Evolutionary conservation across 2,113 vertebrate species (phyloP), one percentile per base, ranked within the genome.

Genomic region (Pica pica): DNA sequence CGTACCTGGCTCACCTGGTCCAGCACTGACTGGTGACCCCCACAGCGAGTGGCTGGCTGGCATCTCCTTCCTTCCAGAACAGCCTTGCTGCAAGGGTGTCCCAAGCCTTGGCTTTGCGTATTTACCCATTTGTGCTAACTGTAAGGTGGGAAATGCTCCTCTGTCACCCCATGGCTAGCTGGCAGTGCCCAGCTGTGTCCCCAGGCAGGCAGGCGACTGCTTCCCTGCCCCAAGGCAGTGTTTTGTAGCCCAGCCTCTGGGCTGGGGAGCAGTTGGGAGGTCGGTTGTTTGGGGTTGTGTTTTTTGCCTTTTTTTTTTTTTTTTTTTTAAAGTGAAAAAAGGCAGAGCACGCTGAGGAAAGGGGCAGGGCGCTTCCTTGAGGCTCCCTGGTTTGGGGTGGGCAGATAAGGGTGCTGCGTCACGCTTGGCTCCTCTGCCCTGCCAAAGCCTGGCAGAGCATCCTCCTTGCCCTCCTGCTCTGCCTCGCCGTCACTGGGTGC

Each of bases 301-400:
- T 46, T 78, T 75, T 83, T 50, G 12, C 6, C 7, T 11, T 42
- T 23, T 8, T 80, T 56, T 49, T 47, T 46, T 41, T 30, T 27
- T 52, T 56, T 26, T 30, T 27, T 44, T 56, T 28, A 57, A 4
- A 55, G 26, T 41, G 47, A 64, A 61, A 39, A 55, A 92, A 68
- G 57, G 68, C 27, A 4, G 37, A 14, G 6, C 68, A 42, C 0
- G 1, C 30, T 0, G 1, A 67, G 53, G 76, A 60, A 64, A 90
- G 92, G 95, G 87, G 92, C 69, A 87, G 94, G 95, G 92, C 12
- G 2, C 93, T 94, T 94, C 88, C 84, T 78, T 10, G 7, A 77
- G 87, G 46, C 22, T 1, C 41, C 60, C 70, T 82, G 56, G 60
- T 75, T 96, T 94, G 93, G 94, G 69, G 90, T 89, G 90, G 74